phyloP scores from a whole-genome alignment of 2,113 vertebrate species.

The Sander vitreus region DNA sequence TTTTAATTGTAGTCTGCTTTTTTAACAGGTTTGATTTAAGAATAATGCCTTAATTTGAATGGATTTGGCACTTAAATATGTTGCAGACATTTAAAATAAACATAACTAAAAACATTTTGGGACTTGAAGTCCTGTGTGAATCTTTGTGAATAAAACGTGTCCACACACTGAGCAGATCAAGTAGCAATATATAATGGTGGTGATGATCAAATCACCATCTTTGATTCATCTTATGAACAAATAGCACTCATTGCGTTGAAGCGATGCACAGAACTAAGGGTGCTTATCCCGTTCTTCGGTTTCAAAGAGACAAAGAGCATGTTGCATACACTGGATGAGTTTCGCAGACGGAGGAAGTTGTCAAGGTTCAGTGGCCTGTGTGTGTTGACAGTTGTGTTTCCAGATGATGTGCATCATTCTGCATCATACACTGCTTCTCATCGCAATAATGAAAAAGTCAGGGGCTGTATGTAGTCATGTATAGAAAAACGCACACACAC shows the following conservation, averaged over 20 bases:
- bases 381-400: neutral
- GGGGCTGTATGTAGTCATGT: too few species aligned
- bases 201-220: neutral
- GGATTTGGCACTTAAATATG: neutral
- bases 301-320: neutral
- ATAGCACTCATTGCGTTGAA: neutral
- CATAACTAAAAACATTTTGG: neutral
- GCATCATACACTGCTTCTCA: neutral
- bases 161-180: neutral
- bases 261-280: neutral
- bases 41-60: neutral
- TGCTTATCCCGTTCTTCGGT: neutral
- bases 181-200: neutral
- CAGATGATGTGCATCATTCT: neutral
- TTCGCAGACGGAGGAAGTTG: neutral
- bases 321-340: neutral
- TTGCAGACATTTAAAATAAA: neutral
- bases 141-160: neutral
- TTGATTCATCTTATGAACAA: neutral
- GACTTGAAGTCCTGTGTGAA: neutral
- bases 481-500: neutral
- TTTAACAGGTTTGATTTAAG: too few species aligned
- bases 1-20: neutral
- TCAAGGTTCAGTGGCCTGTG: neutral
- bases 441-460: too few species aligned